phyloP scores from a whole-genome alignment of 2,113 vertebrate species.

The Bos taurus region DNA sequence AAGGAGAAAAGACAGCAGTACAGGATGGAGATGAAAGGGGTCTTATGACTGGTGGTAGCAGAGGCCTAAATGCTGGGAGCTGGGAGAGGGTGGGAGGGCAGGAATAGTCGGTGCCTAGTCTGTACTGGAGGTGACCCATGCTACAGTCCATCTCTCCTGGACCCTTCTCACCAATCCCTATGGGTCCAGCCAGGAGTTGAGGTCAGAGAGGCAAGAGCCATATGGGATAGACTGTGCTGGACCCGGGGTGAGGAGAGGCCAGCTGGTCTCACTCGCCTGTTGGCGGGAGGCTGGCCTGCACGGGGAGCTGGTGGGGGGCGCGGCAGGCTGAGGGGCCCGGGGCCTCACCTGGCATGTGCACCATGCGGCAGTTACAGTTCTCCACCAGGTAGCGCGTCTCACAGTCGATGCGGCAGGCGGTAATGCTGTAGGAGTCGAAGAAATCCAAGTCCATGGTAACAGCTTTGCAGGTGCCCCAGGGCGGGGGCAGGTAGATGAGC shows the following conservation, averaged over 20 bases:
- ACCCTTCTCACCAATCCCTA: neutral
- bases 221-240: neutral
- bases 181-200: neutral
- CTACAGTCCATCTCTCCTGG: neutral
- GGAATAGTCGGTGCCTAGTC: neutral
- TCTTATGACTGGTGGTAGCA: neutral
- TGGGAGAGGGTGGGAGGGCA: neutral
- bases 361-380: conserved; percentile 99
- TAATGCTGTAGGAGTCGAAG: conserved; percentile 96
- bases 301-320: neutral
- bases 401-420: conserved; percentile 97
- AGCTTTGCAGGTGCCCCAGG: conserved; percentile 97
- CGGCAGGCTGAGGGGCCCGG: neutral
- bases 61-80: neutral
- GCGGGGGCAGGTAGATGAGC: conserved; percentile 96
- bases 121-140: neutral
- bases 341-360: conserved; percentile 96
- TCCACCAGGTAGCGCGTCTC: conserved; percentile 98
- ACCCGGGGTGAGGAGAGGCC: neutral
- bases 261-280: neutral
- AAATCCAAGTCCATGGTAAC: conserved; percentile 94
- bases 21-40: neutral
- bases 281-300: neutral
- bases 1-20: conserved; percentile 19
- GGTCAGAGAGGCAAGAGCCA: neutral